These are phyloP conservation scores for Protonibea diacanthus DNA, from an alignment of 2,797 vertebrate genomes.

Conservation along the genomic window DNA sequence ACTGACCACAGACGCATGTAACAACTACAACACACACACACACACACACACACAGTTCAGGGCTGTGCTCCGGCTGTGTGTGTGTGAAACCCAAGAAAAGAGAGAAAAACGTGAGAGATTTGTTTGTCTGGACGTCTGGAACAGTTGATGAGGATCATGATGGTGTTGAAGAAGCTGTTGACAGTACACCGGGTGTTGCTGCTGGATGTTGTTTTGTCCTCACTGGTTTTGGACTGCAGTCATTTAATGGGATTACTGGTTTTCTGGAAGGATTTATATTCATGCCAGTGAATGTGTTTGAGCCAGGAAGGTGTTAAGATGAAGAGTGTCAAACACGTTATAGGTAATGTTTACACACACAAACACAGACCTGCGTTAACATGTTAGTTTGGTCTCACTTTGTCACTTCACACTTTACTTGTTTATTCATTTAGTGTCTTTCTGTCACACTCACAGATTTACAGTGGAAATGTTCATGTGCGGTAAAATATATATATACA, in stretches of 20 bases:
- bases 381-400: not conserved
- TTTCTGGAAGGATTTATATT: constrained; percentile 30
- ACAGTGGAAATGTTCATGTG: constrained; percentile 1
- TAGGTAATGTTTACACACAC: constrained; percentile 62
- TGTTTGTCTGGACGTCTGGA: constrained; percentile 22
- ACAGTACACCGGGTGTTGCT: constrained; percentile 14
- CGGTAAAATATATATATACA: not conserved
- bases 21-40: constrained; percentile 34
- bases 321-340: constrained; percentile 65
- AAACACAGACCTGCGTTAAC: constrained; percentile 2
- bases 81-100: constrained; percentile 4
- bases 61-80: constrained; percentile 19
- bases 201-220: constrained; percentile 7
- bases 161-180: constrained; percentile 38
- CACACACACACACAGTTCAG: constrained; percentile 29
- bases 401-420: not conserved
- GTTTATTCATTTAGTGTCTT: not conserved
- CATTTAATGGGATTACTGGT: constrained; percentile 39
- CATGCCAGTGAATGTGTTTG: constrained; percentile 7
- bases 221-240: constrained; percentile 13
- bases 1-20: constrained; percentile 65
- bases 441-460: not conserved
- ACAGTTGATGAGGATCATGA: constrained; percentile 11
- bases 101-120: not conserved
- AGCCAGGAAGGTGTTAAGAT: constrained; percentile 37